A percentile compares a stretch with the other conserved stretches of the same genome.
phyloP scores from a whole-genome alignment of 2,113 vertebrate species.

The Thinocorus orbignyianus region DNA sequence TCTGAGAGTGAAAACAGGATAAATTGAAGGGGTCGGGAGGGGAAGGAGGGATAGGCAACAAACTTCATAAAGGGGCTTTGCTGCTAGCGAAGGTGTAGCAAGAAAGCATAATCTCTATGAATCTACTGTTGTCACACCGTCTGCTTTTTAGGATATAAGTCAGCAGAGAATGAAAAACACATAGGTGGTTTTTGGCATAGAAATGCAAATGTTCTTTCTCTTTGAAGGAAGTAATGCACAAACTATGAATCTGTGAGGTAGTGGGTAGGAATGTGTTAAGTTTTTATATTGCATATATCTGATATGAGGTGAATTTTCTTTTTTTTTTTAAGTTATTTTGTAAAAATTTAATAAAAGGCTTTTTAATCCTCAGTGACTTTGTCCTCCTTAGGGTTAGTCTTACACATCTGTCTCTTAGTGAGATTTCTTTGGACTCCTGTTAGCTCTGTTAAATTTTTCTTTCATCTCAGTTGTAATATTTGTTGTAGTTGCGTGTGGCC shows the following conservation, averaged over 20 bases:
- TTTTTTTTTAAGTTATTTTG: conserved; percentile 72
- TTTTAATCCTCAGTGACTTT: conserved; percentile 41
- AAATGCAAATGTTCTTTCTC: not conserved
- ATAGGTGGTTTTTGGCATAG: not conserved
- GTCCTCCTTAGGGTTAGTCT: not conserved
- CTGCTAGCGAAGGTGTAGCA: not conserved
- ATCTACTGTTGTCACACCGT: not conserved
- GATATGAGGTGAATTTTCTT: not conserved
- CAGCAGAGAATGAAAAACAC: not conserved
- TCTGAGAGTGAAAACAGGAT: not conserved
- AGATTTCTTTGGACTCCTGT: not conserved
- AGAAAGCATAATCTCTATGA: not conserved
- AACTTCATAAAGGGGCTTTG: not conserved
- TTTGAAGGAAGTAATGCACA: not conserved
- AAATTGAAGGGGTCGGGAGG: rapidly evolving
- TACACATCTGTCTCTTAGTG: not conserved
- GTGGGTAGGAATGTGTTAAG: conserved; percentile 27
- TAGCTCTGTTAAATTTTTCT: not conserved
- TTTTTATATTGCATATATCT: conserved; percentile 37
- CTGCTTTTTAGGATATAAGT: not conserved
- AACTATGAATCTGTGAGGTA: not conserved
- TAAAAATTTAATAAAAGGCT: conserved; percentile 74
- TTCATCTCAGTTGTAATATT: not conserved
- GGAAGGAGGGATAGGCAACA: not conserved
- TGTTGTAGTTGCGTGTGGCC: not conserved